These are phyloP conservation scores for Arctocebus calabarensis DNA, from an alignment of 2,797 vertebrate genomes.

Conservation along the genomic window DNA sequence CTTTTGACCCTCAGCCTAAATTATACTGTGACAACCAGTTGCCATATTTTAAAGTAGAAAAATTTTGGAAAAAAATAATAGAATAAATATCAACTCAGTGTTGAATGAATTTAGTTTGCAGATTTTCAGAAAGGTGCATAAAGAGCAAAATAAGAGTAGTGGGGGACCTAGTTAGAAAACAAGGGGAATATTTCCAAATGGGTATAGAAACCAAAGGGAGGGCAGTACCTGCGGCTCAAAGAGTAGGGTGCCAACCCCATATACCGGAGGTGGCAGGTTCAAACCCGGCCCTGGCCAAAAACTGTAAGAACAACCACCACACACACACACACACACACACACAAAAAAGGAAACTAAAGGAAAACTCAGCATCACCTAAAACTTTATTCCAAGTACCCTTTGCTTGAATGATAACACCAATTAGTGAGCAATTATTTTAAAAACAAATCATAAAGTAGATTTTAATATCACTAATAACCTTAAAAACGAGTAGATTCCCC, in stretches of 20 bases:
- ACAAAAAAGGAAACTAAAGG: background rate
- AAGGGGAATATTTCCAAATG: background rate
- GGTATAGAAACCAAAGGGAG: background rate
- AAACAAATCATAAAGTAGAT: background rate
- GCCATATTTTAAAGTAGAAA: background rate
- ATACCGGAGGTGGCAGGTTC: no score
- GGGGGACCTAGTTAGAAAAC: background rate
- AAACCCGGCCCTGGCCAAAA: no score
- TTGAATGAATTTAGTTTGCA: background rate
- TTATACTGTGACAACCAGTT: background rate
- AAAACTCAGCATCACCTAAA: background rate
- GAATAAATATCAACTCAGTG: background rate
- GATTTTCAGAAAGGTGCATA: background rate
- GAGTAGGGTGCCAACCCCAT: no score
- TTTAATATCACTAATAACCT: background rate
- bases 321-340: no score
- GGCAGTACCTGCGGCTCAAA: no score
- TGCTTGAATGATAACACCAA: background rate
- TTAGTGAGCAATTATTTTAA: background rate
- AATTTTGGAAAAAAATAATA: background rate
- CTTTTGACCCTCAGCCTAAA: background rate
- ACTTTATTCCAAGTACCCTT: background rate
- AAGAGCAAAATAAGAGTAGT: background rate
- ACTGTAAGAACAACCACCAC: no score
- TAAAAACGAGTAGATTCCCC: background rate